Evolutionary conservation across 2,888 invertebrate genomes (phyloP).

Genomic region (Elgonia sp.): DNA sequence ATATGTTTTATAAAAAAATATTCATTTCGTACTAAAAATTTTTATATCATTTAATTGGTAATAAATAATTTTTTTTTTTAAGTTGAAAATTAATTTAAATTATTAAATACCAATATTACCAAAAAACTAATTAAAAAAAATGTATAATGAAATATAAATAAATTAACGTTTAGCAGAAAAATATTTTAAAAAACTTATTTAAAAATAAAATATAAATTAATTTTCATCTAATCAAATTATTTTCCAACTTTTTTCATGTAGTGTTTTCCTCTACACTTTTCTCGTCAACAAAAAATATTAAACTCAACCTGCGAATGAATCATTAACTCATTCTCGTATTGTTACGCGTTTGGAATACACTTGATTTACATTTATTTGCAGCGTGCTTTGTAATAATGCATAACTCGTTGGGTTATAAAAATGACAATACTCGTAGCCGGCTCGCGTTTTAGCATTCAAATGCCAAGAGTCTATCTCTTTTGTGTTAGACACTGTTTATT

Average conservation of each 20-base stretch:
- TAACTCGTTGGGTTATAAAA: constrained; percentile 57
- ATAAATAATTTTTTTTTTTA: too few species aligned
- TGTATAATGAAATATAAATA: too few species aligned
- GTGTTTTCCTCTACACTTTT: background rate
- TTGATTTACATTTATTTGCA: constrained; percentile 58
- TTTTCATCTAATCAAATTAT: background rate
- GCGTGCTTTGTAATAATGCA: constrained; percentile 46
- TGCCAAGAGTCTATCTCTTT: constrained; percentile 61
- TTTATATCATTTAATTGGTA: too few species aligned
- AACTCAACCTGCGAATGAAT: constrained; percentile 36
- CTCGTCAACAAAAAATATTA: constrained; percentile 19
- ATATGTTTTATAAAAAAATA: too few species aligned
- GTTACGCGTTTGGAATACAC: constrained; percentile 56
- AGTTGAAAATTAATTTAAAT: too few species aligned
- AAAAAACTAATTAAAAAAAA: too few species aligned
- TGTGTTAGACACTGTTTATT: constrained; percentile 57
- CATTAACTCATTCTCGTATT: constrained; percentile 41
- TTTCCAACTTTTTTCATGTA: background rate
- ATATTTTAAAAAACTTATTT: too few species aligned
- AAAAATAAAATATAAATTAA: too few species aligned
- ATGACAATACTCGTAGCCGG: constrained; percentile 47
- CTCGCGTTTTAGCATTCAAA: constrained; percentile 61
- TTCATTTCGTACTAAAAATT: too few species aligned
- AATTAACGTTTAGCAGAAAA: too few species aligned
- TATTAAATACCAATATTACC: too few species aligned